Conservation (phyloP, 2,888 invertebrate species). For the Drosophila pseudotalamancana region DNA sequence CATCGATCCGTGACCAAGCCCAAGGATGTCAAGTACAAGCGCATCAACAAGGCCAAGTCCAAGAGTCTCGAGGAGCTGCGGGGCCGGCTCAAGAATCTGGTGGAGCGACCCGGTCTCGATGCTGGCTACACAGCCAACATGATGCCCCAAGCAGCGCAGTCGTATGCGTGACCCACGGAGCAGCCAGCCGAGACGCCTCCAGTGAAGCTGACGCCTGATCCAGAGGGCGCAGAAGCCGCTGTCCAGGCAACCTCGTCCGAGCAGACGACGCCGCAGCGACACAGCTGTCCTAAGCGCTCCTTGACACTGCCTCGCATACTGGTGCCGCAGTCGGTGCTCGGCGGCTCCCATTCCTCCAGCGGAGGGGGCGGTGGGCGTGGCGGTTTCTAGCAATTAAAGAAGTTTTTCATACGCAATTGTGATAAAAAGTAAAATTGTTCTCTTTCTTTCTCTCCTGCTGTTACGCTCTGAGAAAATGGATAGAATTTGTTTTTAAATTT, state of each 20-base stretch:
- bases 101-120: conserved; percentile 87
- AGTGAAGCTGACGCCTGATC: conserved; percentile 7
- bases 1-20: conserved; percentile 95
- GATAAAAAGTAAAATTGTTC: conserved; percentile 80
- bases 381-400: conserved; percentile 83
- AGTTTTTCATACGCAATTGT: conserved; percentile 83
- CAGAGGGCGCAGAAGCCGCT: not conserved
- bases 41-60: conserved; percentile 95
- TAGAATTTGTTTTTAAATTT: no score
- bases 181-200: conserved; percentile 3
- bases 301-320: conserved; percentile 78
- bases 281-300: conserved; percentile 77
- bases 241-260: conserved; percentile 26
- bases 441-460: conserved; percentile 12
- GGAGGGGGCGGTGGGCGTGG: conserved; percentile 60
- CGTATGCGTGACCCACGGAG: conserved; percentile 86
- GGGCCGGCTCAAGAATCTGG: conserved; percentile 93
- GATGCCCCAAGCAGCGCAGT: conserved; percentile 85
- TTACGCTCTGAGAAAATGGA: not conserved
- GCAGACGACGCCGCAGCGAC: conserved; percentile 52
- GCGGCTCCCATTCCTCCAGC: conserved; percentile 39
- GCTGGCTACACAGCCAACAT: conserved; percentile 73
- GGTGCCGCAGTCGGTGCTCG: conserved; percentile 56
- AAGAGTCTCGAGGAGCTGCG: conserved; percentile 93
- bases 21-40: conserved; percentile 95